Conservation (phyloP, 2,888 invertebrate species). For the Alitta virens region DNA sequence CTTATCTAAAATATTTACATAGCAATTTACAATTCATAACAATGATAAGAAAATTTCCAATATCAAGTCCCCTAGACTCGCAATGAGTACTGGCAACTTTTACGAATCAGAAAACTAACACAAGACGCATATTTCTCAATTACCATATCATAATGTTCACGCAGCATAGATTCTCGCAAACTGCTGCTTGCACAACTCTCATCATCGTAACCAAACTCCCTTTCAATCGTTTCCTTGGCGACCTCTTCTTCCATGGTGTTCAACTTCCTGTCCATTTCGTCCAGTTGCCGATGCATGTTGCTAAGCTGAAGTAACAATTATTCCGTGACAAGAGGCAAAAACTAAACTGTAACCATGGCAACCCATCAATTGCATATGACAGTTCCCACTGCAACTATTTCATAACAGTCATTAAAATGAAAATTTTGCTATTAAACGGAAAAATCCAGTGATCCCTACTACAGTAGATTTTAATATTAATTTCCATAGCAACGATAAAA, state of each 20-base stretch:
- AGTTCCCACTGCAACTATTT: too few species aligned
- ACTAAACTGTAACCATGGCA: constrained; percentile 2
- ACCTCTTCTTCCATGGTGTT: constrained; percentile 38
- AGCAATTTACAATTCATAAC: too few species aligned
- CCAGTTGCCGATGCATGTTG: constrained; percentile 37
- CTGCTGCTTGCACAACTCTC: constrained; percentile 1
- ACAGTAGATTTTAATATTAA: too few species aligned
- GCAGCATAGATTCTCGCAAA: constrained; percentile 8
- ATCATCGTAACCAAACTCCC: constrained; percentile 6
- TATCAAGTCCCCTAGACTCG: too few species aligned
- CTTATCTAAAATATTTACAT: too few species aligned
- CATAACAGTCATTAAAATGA: too few species aligned
- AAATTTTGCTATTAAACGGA: too few species aligned
- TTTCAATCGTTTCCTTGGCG: background rate
- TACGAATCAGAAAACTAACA: background rate
- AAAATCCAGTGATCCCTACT: too few species aligned
- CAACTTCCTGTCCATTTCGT: constrained; percentile 43
- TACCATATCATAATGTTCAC: constrained; percentile 21
- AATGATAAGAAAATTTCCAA: too few species aligned
- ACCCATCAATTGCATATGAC: too few species aligned
- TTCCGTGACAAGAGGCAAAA: constrained; percentile 5
- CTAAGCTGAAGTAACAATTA: too few species aligned
- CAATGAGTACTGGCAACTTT: background rate
- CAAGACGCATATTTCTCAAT: background rate
- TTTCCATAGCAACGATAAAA: too few species aligned